Evolutionary conservation across 2,888 invertebrate species (phyloP), one percentile per base, ranked within the genome.

Genomic region (Ochropleura plecta): DNA sequence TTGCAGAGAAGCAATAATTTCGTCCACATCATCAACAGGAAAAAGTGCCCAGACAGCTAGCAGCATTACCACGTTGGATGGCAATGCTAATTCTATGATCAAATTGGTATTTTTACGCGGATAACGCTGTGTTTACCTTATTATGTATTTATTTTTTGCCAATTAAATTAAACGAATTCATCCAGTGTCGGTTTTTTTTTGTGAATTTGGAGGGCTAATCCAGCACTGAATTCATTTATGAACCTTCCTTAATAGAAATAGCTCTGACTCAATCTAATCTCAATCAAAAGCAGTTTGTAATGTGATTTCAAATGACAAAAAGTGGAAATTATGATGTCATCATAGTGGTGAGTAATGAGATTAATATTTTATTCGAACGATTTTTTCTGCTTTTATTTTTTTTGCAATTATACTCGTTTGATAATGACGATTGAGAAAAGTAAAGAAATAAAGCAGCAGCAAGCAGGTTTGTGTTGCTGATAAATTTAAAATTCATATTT

Each of bases 251-350:
- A 30, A 30, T 30, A 30, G 30, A 30, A 30, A 30, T 30, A 30
- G 30, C 30, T 57, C 20, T 57, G 14, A 30, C 16, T 7, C 57
- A 57, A 14, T 30, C 57, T 14, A 57, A 30, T 30, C 30, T 57
- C 8, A 16, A 57, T 7, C 44, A 42, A 18, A 14, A 7, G 14
- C 70, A 48, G 7, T 14, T 40, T 46, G 16, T 18, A 18, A 14
- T 18, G 30, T 46, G 72, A 16, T 44, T 10, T 3, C 0, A 48
- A 51, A 74, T 63, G 53, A 73, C 30, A 81, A 49, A 49, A 63
- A 74, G 63, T 49, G 75, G 81, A 81, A 63, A 46, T 57, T 63
- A 10, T 49, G 48, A 81, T 53, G 81, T 76, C 75, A 62, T 75
- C n/a, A 16, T 55, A 48, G 30, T 64, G 3, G 57, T n/a, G 18